phyloP scores from a whole-genome alignment of 2,113 vertebrate species.

The Pseudorhombus dupliciocellatus region DNA sequence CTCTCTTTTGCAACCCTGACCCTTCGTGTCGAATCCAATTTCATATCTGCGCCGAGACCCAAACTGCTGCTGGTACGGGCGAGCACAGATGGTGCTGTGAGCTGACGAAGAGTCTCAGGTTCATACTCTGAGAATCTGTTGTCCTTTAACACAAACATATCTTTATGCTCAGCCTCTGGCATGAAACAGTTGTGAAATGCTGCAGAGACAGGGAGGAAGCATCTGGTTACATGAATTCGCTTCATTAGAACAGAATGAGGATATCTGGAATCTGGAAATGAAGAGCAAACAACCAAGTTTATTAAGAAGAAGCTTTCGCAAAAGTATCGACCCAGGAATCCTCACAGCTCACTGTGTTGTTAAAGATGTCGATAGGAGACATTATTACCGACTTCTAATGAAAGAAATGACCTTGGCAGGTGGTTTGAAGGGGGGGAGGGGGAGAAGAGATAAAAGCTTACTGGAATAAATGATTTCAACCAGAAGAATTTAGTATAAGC shows the following conservation, averaged over 20 bases:
- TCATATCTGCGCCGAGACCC: slow-evolving; percentile 5
- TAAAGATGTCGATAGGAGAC: no score
- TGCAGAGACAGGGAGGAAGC: slow-evolving; percentile 3
- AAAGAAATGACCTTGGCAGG: no score
- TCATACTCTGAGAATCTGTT: slow-evolving; percentile 24
- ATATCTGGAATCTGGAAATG: no score
- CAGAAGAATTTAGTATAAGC: no score
- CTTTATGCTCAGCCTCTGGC: not conserved
- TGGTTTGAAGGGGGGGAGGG: no score
- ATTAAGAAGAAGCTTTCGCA: no score
- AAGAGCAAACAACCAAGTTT: no score
- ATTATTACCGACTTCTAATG: no score
- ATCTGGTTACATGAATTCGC: not conserved
- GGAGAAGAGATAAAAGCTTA: no score
- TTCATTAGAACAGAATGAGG: not conserved
- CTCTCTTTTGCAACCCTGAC: not conserved
- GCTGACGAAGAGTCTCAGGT: slow-evolving; percentile 14
- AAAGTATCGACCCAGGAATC: no score
- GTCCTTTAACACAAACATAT: slow-evolving; percentile 24
- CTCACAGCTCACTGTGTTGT: no score
- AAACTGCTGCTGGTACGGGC: not conserved
- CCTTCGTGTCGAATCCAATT: slow-evolving; percentile 3
- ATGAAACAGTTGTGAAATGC: slow-evolving; percentile 5
- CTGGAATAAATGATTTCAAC: no score
- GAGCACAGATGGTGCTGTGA: slow-evolving; percentile 3